Evolutionary conservation across 2,113 vertebrate species (phyloP).

Genomic region (Leucopsar rothschildi): DNA sequence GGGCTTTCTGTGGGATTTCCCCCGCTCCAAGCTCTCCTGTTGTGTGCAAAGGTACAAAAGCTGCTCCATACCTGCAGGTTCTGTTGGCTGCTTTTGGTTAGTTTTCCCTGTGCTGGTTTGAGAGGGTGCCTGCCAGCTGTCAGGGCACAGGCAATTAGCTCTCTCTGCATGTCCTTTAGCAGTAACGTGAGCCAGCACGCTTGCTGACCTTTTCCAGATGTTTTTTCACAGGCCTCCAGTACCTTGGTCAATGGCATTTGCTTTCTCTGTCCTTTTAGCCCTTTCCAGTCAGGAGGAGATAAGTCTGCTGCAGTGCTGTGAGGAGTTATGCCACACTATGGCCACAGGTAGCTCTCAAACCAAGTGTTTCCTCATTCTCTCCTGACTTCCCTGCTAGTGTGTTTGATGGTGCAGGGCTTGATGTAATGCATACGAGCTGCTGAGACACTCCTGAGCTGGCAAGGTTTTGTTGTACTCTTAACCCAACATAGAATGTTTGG

Average conservation of each 20-base stretch:
- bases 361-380: background rate
- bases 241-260: background rate
- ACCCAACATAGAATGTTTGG: background rate
- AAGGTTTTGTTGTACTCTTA: background rate
- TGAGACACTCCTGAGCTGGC: background rate
- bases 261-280: background rate
- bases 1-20: background rate
- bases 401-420: background rate
- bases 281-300: background rate
- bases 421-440: background rate
- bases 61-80: background rate
- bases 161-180: background rate
- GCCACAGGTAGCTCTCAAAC: fast-evolving
- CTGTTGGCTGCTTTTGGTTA: background rate
- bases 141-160: background rate
- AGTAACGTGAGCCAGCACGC: fast-evolving
- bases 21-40: background rate
- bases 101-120: background rate
- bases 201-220: background rate
- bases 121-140: background rate
- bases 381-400: background rate
- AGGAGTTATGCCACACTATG: fast-evolving
- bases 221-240: background rate
- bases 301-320: background rate
- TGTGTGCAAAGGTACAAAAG: background rate